phyloP scores from a whole-genome alignment of 2,797 vertebrate species.

The Molossus molossus region DNA sequence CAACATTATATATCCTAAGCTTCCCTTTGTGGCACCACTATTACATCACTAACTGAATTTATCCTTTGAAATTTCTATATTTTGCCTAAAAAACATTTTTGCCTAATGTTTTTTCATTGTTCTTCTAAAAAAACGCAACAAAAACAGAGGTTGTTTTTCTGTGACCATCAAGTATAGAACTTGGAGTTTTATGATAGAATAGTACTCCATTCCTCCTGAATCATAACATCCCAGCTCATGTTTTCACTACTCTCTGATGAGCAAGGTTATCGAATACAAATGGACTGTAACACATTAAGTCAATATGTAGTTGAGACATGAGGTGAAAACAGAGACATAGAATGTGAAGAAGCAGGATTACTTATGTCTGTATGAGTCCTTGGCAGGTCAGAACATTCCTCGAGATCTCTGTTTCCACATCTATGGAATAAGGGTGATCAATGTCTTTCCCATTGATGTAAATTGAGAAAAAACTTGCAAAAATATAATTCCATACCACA shows the following conservation, averaged over 20 bases:
- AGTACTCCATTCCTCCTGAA: not conserved
- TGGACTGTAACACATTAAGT: not conserved
- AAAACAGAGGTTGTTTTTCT: not conserved
- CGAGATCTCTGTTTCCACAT: not conserved
- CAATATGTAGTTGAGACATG: not conserved
- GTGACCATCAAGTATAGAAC: not conserved
- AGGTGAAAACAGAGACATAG: not conserved
- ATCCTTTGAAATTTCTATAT: not conserved
- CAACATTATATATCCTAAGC: not conserved
- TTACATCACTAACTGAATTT: not conserved
- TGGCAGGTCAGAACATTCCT: not conserved
- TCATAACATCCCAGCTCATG: not conserved
- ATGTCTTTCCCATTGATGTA: not conserved
- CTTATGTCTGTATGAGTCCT: not conserved
- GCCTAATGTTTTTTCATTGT: not conserved
- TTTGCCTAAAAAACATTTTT: conserved; percentile 8
- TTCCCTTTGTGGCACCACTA: not conserved
- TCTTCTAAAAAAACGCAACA: not conserved
- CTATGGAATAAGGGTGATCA: not conserved
- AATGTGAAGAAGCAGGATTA: not conserved
- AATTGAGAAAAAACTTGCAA: not conserved
- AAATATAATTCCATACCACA: not conserved
- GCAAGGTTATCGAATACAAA: not conserved
- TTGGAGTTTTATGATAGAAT: not conserved
- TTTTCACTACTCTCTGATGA: conserved; percentile 13